These are phyloP conservation scores for Thalassoma bifasciatum DNA, from an alignment of 2,113 vertebrate species.

Conservation along the genomic window DNA sequence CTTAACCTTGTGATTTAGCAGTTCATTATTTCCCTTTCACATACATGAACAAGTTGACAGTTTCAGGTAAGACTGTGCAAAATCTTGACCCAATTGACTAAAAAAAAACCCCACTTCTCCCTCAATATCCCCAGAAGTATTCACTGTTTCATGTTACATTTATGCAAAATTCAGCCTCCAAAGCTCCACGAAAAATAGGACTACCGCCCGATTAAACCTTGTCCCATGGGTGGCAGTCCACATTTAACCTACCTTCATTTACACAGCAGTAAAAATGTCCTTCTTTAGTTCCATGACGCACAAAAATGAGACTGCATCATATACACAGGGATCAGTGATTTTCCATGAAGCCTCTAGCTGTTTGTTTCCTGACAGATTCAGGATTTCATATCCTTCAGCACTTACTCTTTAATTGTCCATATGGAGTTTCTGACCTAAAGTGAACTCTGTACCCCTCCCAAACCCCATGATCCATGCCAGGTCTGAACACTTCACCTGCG, in stretches of 20 bases:
- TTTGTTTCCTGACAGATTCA: conserved; percentile 13
- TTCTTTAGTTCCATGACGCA: background rate
- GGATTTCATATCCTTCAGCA: conserved; percentile 27
- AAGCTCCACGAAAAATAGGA: conserved; percentile 46
- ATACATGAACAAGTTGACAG: too few species aligned
- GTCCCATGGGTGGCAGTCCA: conserved; percentile 55
- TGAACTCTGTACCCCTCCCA: conserved; percentile 54
- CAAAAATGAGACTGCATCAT: background rate
- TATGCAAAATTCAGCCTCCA: conserved; percentile 19
- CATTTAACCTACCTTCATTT: conserved; percentile 50
- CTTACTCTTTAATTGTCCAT: conserved; percentile 15
- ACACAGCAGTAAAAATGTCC: background rate
- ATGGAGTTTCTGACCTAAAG: conserved; percentile 32
- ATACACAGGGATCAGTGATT: conserved; percentile 24
- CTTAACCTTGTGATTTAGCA: too few species aligned
- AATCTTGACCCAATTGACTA: too few species aligned
- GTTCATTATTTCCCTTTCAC: too few species aligned
- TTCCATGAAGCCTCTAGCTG: conserved; percentile 28
- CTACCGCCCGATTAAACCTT: conserved; percentile 46
- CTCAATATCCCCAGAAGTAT: too few species aligned
- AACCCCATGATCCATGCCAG: conserved; percentile 56
- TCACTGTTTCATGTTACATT: conserved; percentile 11
- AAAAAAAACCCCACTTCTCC: too few species aligned
- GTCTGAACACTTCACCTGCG: conserved; percentile 36
- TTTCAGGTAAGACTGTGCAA: too few species aligned